phyloP scores from a whole-genome alignment of 2,888 invertebrate genomes.

The Morpho helenor region DNA sequence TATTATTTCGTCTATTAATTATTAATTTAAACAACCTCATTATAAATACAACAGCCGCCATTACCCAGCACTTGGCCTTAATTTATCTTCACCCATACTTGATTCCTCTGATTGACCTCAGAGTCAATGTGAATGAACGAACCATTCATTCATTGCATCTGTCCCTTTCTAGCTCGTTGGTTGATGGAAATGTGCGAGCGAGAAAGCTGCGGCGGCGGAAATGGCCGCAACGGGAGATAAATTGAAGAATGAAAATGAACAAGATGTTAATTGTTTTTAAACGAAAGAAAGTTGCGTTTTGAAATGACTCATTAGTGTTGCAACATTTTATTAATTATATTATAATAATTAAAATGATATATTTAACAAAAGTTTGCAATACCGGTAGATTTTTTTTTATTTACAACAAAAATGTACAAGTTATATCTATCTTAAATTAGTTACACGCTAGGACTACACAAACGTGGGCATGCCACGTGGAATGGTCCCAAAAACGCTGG shows the following conservation, averaged over 20 bases:
- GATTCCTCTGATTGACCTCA: slow-evolving; percentile 67
- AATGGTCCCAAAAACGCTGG: no score
- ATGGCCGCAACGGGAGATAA: slow-evolving; percentile 24
- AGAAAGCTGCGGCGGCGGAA: slow-evolving; percentile 26
- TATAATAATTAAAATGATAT: no score
- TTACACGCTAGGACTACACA: no score
- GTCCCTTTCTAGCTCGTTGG: slow-evolving; percentile 34
- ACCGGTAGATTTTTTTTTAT: no score
- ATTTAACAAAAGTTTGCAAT: no score
- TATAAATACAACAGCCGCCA: slow-evolving; percentile 19
- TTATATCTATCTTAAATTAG: no score
- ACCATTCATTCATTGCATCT: slow-evolving; percentile 51
- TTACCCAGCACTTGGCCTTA: slow-evolving; percentile 32
- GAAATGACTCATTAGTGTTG: slow-evolving; percentile 4
- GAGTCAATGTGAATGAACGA: slow-evolving; percentile 52
- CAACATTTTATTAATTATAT: not conserved
- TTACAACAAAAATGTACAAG: no score
- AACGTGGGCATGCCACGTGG: no score
- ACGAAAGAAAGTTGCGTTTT: slow-evolving; percentile 6
- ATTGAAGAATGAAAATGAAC: slow-evolving; percentile 21
- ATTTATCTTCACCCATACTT: slow-evolving; percentile 41
- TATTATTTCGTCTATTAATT: not conserved
- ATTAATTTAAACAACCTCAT: no score
- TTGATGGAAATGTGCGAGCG: slow-evolving; percentile 27
- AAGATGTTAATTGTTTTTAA: slow-evolving; percentile 22